Conservation (phyloP, 2,888 invertebrate species). For the Brachyopa scutellaris region DNA sequence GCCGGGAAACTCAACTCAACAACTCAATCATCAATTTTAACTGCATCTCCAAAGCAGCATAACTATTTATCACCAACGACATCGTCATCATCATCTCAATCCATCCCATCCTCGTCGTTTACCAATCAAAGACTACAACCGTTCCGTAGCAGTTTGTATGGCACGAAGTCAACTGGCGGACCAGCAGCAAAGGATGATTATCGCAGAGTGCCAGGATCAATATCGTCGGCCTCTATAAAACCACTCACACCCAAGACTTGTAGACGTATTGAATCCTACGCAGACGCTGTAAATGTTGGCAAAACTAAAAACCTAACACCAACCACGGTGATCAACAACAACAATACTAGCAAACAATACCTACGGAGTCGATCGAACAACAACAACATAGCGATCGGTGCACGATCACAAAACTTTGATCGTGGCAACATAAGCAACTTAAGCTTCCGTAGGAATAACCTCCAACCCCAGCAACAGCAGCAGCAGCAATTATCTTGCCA, state of each 20-base stretch:
- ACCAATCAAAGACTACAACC: conserved; percentile 78
- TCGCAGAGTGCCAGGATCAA: conserved; percentile 27
- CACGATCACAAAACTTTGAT: conserved; percentile 73
- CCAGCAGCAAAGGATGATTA: conserved; percentile 46
- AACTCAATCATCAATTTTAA: conserved; percentile 57
- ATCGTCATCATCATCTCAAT: conserved; percentile 71
- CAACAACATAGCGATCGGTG: conserved; percentile 60
- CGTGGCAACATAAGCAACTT: conserved; percentile 75
- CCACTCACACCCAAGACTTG: conserved; percentile 81
- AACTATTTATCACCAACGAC: conserved; percentile 69
- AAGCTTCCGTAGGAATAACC: conserved; percentile 74
- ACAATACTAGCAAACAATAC: conserved; percentile 74
- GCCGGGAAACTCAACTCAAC: conserved; percentile 74
- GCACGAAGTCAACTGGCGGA: conserved; percentile 74
- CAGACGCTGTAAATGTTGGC: conserved; percentile 73
- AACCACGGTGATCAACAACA: conserved; percentile 50
- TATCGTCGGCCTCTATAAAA: conserved; percentile 74
- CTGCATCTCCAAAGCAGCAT: conserved; percentile 53
- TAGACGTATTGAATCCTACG: conserved; percentile 78
- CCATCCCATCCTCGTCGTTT: conserved; percentile 68
- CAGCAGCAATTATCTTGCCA: conserved; percentile 42
- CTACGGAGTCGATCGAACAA: conserved; percentile 73
- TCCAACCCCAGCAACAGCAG: conserved; percentile 27
- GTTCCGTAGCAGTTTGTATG: conserved; percentile 80
- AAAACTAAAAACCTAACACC: conserved; percentile 58